Evolutionary conservation across 2,888 invertebrate species (phyloP).

Genomic region (Tetanocera ferruginea): DNA sequence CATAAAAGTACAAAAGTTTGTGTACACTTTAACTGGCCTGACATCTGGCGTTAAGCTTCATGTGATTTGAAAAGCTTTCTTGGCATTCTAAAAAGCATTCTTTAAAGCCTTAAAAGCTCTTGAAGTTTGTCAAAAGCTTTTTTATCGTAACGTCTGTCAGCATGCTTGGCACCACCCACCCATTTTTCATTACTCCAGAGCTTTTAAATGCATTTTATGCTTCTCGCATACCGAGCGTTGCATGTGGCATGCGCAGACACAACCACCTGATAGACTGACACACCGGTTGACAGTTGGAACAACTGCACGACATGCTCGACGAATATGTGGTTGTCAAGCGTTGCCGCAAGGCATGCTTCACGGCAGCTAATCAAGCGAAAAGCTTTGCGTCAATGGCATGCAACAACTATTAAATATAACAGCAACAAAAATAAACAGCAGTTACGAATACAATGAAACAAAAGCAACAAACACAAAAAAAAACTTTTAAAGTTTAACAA

Average conservation of each 20-base stretch:
- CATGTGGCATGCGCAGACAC: background rate
- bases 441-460: background rate
- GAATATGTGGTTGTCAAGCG: background rate
- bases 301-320: background rate
- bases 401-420: no score
- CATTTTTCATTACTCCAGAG: background rate
- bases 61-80: background rate
- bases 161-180: background rate
- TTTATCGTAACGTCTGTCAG: background rate
- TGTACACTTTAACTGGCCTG: no score
- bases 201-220: background rate
- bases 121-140: background rate
- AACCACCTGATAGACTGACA: background rate
- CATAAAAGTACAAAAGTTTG: no score
- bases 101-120: background rate
- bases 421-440: background rate
- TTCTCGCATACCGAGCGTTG: background rate
- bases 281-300: background rate
- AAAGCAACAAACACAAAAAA: background rate
- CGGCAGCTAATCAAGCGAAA: background rate
- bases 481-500: background rate
- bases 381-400: no score
- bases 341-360: background rate
- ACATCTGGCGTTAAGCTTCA: background rate
- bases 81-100: background rate